Percentiles rank a stretch among this genome's conserved stretches.
Conservation (phyloP, 2,888 invertebrate genomes). For the Drosophila meridiana region DNA sequence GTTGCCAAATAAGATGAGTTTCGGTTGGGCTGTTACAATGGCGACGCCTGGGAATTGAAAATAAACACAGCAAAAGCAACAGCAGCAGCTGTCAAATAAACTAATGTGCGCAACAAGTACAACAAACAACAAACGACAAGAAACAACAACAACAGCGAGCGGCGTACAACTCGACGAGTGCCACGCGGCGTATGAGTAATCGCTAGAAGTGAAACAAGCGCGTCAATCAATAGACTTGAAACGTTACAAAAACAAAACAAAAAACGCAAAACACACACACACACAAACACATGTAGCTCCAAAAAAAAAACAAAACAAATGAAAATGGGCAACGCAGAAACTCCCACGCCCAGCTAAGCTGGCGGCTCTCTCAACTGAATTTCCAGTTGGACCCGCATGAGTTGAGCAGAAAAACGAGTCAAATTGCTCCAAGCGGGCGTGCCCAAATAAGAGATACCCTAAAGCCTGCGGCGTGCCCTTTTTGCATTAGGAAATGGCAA, state of each 20-base stretch:
- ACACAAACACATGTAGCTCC: neutral
- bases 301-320: conserved; percentile 14
- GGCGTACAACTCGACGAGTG: conserved; percentile 25
- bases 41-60: conserved; percentile 39
- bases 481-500: neutral
- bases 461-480: neutral
- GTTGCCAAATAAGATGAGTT: conserved; percentile 41
- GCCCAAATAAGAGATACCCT: neutral
- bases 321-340: conserved; percentile 16
- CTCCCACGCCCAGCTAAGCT: conserved; percentile 45
- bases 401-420: neutral
- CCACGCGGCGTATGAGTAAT: conserved; percentile 71
- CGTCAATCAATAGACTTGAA: conserved; percentile 57
- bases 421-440: neutral
- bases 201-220: conserved; percentile 38
- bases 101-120: conserved; percentile 53
- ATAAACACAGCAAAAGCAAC: neutral
- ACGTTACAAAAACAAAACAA: conserved; percentile 21
- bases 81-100: conserved; percentile 52
- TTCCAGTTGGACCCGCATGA: conserved; percentile 12
- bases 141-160: conserved; percentile 10
- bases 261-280: neutral
- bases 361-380: conserved; percentile 11
- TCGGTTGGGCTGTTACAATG: conserved; percentile 34
- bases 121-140: conserved; percentile 33